Conservation (phyloP, 2,888 invertebrate genomes). For the Halictus ligatus region DNA sequence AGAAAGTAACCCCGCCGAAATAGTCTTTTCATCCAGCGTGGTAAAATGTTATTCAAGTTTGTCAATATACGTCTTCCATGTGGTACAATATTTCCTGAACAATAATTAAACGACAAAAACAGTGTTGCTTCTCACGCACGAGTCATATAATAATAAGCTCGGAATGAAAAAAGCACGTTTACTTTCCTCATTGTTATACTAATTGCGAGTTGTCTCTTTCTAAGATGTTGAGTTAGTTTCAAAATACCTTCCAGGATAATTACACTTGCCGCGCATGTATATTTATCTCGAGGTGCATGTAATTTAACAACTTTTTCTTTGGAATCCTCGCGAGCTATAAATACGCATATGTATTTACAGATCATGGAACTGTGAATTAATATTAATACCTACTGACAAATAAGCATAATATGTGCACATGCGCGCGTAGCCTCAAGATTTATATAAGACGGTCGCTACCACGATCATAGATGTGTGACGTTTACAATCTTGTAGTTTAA, state of each 20-base stretch:
- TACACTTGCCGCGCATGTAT: not conserved
- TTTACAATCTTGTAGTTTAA: too few species aligned
- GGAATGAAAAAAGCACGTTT: not conserved
- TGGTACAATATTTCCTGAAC: not conserved
- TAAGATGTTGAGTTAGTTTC: not conserved
- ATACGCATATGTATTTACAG: not conserved
- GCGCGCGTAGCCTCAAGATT: not conserved
- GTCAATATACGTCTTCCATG: too few species aligned
- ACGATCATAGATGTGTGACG: not conserved
- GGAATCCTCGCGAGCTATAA: not conserved
- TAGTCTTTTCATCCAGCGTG: too few species aligned
- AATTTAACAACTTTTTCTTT: not conserved
- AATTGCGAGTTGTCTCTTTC: not conserved
- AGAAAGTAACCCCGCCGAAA: too few species aligned
- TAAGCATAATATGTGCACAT: not conserved
- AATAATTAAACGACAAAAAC: not conserved
- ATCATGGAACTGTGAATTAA: not conserved
- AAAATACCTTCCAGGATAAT: not conserved
- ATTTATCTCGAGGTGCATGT: not conserved
- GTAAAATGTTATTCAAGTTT: not conserved
- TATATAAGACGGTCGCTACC: not conserved
- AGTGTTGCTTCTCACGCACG: not conserved
- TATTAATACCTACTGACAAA: not conserved
- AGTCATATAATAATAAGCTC: not conserved
- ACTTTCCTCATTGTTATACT: not conserved